Evolutionary conservation across 1,140 invertebrate species (phyloP), one percentile per base, ranked within the genome.

Genomic region (Telenomus remus): DNA sequence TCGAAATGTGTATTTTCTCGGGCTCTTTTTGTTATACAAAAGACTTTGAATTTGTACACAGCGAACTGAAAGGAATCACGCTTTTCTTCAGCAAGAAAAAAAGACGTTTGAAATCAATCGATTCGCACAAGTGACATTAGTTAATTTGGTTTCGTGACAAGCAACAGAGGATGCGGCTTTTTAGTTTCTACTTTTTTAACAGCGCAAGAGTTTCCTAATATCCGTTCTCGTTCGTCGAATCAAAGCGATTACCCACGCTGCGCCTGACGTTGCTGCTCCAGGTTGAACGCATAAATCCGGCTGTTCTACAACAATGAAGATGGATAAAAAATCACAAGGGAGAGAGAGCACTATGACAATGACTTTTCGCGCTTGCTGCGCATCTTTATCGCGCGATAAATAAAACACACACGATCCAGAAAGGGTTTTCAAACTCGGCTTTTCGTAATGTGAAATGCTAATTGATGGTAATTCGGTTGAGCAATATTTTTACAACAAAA

Each of bases 161-260:
- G 69, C 60, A 72, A 72, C 55, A 69, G 80, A 84, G 80, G 83
- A 84, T 83, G 66, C 82, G 79, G 74, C 82, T 84, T 82, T 84
- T 84, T 81, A 84, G 82, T 84, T 84, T 84, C 81, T 80, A 82
- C 78, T 81, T 82, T 82, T 83, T 78, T 76, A 75, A 79, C 79
- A 63, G 76, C 75, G 80, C 79, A 83, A 77, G 72, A 80, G 75
- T 86, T 86, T 85, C 83, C 78, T 85, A 86, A 86, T 85, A 82
- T 86, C 85, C 85, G 85, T 84, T 86, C 83, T 81, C 82, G 79
- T 86, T 86, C 76, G 78, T 80, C 81, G 81, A 86, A 86, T 85
- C 84, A 84, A 86, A 84, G 82, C 82, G 80, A 84, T 85, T 84
- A 84, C 81, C 80, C 82, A 79, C 81, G 82, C 80, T 78, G 59